phyloP scores from a whole-genome alignment of 1,140 invertebrate genomes.

The Tetramorium parvispinum region DNA sequence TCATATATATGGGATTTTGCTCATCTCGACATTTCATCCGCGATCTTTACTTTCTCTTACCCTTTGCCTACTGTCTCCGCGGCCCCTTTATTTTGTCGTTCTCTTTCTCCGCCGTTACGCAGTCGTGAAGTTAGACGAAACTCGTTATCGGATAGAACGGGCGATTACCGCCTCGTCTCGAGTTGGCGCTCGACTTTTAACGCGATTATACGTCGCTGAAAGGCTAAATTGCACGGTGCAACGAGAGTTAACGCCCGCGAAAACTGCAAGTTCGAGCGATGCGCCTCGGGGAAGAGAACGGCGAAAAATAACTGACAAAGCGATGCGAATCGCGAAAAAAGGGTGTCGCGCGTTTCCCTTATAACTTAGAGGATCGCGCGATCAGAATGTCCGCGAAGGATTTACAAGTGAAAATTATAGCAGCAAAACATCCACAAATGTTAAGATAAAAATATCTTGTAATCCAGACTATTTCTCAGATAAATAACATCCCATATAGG shows the following conservation, averaged over 20 bases:
- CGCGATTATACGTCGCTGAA: slow-evolving; percentile 74
- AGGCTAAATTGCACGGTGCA: slow-evolving; percentile 71
- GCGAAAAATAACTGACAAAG: slow-evolving; percentile 25
- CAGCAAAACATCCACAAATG: background rate
- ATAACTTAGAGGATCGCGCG: background rate
- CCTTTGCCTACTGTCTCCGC: slow-evolving; percentile 41
- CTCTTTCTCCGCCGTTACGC: slow-evolving; percentile 62
- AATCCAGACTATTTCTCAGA: background rate
- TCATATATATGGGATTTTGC: background rate
- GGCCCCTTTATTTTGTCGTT: slow-evolving; percentile 63
- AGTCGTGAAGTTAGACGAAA: slow-evolving; percentile 72
- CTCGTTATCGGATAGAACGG: slow-evolving; percentile 75
- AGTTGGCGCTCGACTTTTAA: slow-evolving; percentile 74
- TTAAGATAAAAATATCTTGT: background rate
- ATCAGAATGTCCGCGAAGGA: background rate
- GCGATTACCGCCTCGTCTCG: slow-evolving; percentile 73
- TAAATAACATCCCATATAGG: background rate
- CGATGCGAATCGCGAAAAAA: background rate
- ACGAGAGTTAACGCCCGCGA: slow-evolving; percentile 70
- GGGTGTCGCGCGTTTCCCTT: background rate
- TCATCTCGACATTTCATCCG: slow-evolving; percentile 5
- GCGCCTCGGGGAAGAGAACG: slow-evolving; percentile 5
- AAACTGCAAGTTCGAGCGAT: slow-evolving; percentile 65
- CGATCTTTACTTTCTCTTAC: slow-evolving; percentile 26
- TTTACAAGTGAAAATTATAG: slow-evolving; percentile 2